These are phyloP conservation scores for Neodiprion fabricii DNA, from an alignment of 1,140 invertebrate species.

Conservation along the genomic window DNA sequence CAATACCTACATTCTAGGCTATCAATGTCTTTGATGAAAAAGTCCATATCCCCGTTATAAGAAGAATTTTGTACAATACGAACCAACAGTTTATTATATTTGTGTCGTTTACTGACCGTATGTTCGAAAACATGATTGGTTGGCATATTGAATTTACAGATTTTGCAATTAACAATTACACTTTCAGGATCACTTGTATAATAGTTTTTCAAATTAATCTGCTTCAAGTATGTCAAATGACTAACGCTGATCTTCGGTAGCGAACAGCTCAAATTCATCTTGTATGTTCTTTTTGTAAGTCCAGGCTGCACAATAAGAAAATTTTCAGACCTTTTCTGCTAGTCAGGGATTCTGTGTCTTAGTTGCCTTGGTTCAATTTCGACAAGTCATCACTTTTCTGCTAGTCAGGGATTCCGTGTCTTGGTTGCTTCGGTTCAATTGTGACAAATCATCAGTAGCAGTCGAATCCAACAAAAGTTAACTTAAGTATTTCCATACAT, in stretches of 20 bases:
- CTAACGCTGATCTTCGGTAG: not conserved
- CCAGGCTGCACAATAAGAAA: no score
- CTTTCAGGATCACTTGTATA: not conserved
- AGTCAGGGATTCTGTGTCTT: no score
- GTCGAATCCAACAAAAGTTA: no score
- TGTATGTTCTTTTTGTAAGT: no score
- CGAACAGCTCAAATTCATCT: not conserved
- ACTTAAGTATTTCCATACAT: no score
- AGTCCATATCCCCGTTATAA: not conserved
- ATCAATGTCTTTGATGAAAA: not conserved
- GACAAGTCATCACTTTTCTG: no score
- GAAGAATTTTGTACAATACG: not conserved
- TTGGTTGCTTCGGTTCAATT: no score
- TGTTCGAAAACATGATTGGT: not conserved
- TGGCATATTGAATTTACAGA: not conserved
- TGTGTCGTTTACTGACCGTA: not conserved
- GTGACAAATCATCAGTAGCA: no score
- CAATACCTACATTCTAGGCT: not conserved
- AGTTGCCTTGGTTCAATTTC: no score
- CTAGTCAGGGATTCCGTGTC: no score
- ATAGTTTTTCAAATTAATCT: not conserved
- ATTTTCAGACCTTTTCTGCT: no score
- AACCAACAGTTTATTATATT: not conserved
- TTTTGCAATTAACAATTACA: not conserved
- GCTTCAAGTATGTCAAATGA: not conserved